Base-by-base conservation (phyloP, 2,888 invertebrate species). In the Athrips mouffetella region DNA sequence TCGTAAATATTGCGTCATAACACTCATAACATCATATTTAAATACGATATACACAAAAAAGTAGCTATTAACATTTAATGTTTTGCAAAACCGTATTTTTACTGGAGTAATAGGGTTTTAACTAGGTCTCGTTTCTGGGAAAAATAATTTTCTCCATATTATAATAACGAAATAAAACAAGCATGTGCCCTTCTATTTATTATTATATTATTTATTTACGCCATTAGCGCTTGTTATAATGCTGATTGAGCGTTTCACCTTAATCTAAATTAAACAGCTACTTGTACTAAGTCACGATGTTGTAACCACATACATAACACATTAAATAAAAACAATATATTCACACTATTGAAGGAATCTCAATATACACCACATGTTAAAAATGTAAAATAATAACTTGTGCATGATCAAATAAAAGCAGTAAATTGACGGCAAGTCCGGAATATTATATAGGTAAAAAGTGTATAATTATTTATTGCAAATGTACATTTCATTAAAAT, bases 231-330 rank as follows among this genome's bases (percentile, higher is more conserved):
- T 49, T 40, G 47, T 55, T 46, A 33, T 37, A 44, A 53, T 50
- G 52, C 46, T 51, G 55, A 59, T 63, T 63, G 59, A 58, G 58
- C 60, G 54, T 58, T 57, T 56, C 37, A 57, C 54, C 58, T 59
- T 60, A 60, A 47, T 50, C 58, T 59, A 54, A 51, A 56, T 53
- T 48, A 50, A 54, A 55, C 39, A 49, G 42, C 49, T 57, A 60
- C 49, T 58, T 56, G 58, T 55, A 60, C 53, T 52, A 44, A 40
- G 51, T 52, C 52, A 49, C 39, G 37, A 49, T 30, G 23, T 37
- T 45, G 49, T 45, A 54, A 27, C 41, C 48, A 47, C 48, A 53
- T 50, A 52, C 46, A 48, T 35, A 51, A 47, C 45, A 46, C 35
- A 49, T 45, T 37, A 48, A 46, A 39, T 29, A 44, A 44, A 41